Conservation (phyloP, 2,113 vertebrate genomes). For the Tympanuchus pallidicinctus region DNA sequence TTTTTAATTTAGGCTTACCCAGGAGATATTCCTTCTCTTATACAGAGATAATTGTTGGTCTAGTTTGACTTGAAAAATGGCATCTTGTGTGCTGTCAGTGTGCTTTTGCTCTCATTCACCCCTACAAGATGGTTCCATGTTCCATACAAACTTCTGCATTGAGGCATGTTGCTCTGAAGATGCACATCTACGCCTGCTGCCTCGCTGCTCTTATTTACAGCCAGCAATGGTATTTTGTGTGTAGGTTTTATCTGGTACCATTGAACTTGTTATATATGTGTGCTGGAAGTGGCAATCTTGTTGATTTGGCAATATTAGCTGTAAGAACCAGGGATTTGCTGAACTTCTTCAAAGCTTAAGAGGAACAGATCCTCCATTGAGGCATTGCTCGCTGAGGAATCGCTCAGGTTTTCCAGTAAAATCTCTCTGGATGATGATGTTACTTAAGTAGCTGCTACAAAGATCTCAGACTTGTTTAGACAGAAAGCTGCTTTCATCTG, state of each 20-base stretch:
- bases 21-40: neutral
- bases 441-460: neutral
- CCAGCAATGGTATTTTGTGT: neutral
- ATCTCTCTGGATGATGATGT: neutral
- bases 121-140: neutral
- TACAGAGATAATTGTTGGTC: neutral
- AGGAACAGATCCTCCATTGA: neutral
- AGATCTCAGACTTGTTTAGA: neutral
- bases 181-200: neutral
- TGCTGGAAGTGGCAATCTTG: neutral
- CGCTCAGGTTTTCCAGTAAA: neutral
- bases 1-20: neutral
- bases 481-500: neutral
- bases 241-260: neutral
- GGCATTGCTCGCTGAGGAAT: neutral
- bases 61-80: neutral
- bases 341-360: fast-evolving
- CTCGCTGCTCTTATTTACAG: neutral
- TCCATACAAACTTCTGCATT: neutral
- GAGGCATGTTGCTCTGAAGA: neutral
- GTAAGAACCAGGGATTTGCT: neutral
- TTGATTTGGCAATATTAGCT: neutral
- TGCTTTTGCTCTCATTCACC: neutral
- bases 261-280: neutral
- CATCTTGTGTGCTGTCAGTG: neutral